Base-by-base conservation (phyloP, 2,888 invertebrate species). In the Anticlea derivata region DNA sequence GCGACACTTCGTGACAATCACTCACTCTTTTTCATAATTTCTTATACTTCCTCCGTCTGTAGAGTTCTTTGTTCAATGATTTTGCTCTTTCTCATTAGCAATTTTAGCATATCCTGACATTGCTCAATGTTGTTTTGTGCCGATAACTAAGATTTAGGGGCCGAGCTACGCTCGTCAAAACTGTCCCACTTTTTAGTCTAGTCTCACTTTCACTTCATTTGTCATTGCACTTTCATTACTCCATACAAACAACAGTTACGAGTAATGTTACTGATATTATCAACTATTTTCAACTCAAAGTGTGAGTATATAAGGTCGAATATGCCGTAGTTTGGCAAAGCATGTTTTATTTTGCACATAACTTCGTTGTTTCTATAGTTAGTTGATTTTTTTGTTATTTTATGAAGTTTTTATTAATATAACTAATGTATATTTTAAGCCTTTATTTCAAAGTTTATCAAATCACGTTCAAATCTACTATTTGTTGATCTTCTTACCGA, bases 201-300 rank as follows among this genome's bases (percentile, higher is more conserved):
- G 55, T 59, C 58, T 66, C 63, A 68, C 70, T 77, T 70, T 71
- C 72, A 56, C 64, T 70, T 69, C 53, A 65, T 63, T 65, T 69
- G 67, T 70, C 65, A 67, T 64, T 56, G 58, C 66, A 73, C 77
- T 77, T 79, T 78, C 73, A 70, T 73, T 71, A 66, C 58, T 64
- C 49, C 53, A 60, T 58, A 39, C 44, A 17, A 3, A 56, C 55
- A 53, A 59, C 61, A 53, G 61, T 65, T 56, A 57, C 55, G 35
- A 40, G 27, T 38, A 49, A 37, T 46, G 46, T 54, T 55, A 55
- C 17, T 24, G 1, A 27, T 46, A 7, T 17, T 7, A 22, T 37
- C 4, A 27, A 12, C 5, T 7, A 39, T 33, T 52, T 51, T 46
- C 7, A 45, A 51, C 53, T 45, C 12, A 59, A 45, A 12, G 1